phyloP scores from a whole-genome alignment of 1,140 invertebrate genomes.

The Neodiprion pinetum region DNA sequence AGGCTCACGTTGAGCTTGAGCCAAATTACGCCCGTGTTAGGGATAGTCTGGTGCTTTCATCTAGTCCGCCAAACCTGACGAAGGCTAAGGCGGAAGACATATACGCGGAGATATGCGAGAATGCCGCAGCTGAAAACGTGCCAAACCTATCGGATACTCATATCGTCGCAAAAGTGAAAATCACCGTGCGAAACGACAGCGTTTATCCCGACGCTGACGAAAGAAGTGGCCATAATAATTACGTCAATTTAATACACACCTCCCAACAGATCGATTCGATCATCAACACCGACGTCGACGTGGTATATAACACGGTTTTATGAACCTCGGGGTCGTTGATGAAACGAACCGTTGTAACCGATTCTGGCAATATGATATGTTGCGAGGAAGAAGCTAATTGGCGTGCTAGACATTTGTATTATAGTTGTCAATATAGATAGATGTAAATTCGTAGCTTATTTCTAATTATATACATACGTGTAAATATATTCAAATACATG shows the following conservation, averaged over 20 bases:
- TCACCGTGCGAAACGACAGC: slow-evolving; percentile 49
- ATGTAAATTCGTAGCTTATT: too few relatives aligned
- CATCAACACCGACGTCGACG: slow-evolving; percentile 52
- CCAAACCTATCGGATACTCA: slow-evolving; percentile 51
- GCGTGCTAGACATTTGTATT: too few relatives aligned
- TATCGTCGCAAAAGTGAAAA: slow-evolving; percentile 57
- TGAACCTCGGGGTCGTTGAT: slow-evolving; percentile 27
- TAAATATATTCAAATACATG: too few relatives aligned
- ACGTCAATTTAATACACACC: slow-evolving; percentile 50
- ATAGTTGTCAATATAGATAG: too few relatives aligned
- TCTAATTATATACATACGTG: too few relatives aligned
- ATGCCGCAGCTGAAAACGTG: slow-evolving; percentile 29
- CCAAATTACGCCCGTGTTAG: slow-evolving; percentile 52
- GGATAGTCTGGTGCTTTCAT: slow-evolving; percentile 50
- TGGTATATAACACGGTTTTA: slow-evolving; percentile 59
- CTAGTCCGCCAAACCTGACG: slow-evolving; percentile 35
- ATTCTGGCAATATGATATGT: too few relatives aligned
- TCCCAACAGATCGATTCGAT: slow-evolving; percentile 52
- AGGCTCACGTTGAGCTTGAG: slow-evolving; percentile 48
- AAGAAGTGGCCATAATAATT: slow-evolving; percentile 39
- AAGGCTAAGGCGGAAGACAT: slow-evolving; percentile 50
- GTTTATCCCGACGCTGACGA: slow-evolving; percentile 24
- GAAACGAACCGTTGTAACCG: too few relatives aligned
- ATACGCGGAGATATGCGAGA: slow-evolving; percentile 59
- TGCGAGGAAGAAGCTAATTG: too few relatives aligned